Evolutionary conservation across 2,888 invertebrate genomes (phyloP), one percentile per base, ranked within the genome.

Genomic region (Ceriagrion tenellum): DNA sequence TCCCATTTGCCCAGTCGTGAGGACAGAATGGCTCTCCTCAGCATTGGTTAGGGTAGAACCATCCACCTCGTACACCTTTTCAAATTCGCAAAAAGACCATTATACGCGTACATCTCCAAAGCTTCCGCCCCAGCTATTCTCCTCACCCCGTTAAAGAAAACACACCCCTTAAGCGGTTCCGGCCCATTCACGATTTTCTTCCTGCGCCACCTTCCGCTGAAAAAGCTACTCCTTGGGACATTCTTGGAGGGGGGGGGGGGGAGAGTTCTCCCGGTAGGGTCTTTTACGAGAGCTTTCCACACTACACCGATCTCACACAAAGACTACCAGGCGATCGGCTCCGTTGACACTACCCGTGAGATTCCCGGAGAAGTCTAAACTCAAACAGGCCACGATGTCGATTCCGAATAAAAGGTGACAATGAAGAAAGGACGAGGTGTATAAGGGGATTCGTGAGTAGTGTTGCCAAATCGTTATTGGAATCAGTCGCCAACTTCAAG

Each of bases 111-210:
- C 8, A 12, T 59, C 69, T 20, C 12, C 35, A 13, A 81, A 20
- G 74, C 30, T 26, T 35, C 35, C 3, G 30, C 30, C 81, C 81
- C 35, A 69, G 10, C 69, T 23, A 69, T 69, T 26, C 59, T 59
- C 10, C 69, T 10, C 69, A 26, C 69, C 69, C 81, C 69, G 69
- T 26, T 23, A 23, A 59, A n/a, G 26, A 81, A 81, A 81, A 81
- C 81, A 81, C 81, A 35, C 81, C 18, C 81, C 13, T 81, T 81
- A 81, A 81, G 81, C 81, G 81, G 81, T 81, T 81, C 81, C 81
- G 81, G 81, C 81, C 81, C 81, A 81, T 81, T 81, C 30, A 35
- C 35, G 81, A 81, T 81, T 81, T 81, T 81, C 35, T n/a, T n/a
- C 81, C 0, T 81, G 35, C 81, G 12, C 81, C 16, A 23, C 35